These are phyloP conservation scores for Paramormyrops kingsleyae DNA, from an alignment of 2,113 vertebrate species.

Conservation along the genomic window DNA sequence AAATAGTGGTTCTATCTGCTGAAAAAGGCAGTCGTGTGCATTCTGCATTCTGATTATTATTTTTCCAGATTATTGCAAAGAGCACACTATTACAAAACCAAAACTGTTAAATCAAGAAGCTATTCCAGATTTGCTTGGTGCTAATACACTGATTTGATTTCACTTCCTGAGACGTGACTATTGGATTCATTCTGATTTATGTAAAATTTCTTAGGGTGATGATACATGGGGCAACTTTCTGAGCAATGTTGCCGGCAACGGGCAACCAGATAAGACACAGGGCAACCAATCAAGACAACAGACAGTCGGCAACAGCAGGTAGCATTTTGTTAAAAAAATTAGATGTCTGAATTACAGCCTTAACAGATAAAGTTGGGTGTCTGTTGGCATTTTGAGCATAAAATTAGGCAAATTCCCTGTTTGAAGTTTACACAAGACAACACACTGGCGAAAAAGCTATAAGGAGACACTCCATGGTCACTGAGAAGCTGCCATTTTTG, in stretches of 20 bases:
- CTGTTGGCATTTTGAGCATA: background rate
- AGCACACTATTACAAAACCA: background rate
- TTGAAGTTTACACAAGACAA: background rate
- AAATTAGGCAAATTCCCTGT: background rate
- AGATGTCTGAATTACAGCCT: background rate
- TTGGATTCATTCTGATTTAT: background rate
- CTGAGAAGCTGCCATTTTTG: background rate
- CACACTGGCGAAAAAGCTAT: background rate
- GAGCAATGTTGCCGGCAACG: background rate
- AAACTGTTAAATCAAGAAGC: background rate
- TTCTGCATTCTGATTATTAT: background rate
- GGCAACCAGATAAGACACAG: background rate
- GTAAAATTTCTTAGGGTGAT: background rate
- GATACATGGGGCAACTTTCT: background rate
- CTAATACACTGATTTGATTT: background rate
- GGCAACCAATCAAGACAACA: background rate
- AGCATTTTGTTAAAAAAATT: background rate
- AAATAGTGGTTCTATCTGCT: background rate
- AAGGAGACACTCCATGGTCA: background rate
- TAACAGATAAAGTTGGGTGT: background rate
- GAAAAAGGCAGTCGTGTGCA: background rate
- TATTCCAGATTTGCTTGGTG: background rate
- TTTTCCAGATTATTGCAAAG: background rate
- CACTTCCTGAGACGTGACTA: background rate
- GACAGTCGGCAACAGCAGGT: background rate